Conservation (phyloP, 2,888 invertebrate species). For the Stictocephala bisonia region DNA sequence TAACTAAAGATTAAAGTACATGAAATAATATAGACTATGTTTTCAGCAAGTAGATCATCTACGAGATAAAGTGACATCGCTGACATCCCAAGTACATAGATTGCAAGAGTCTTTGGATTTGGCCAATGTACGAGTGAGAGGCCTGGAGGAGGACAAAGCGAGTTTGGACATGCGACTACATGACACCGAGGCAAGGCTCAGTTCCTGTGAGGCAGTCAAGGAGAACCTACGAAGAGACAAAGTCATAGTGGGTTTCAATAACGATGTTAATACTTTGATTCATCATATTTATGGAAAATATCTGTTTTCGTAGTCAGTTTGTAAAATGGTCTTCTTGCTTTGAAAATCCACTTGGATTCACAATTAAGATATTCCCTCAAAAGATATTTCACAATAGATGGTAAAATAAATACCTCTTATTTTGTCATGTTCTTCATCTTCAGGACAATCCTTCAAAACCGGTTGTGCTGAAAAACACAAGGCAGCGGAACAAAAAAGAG, state of each 20-base stretch:
- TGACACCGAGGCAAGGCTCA: conserved; percentile 83
- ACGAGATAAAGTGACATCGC: conserved; percentile 78
- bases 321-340: too few species aligned
- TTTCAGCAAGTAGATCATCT: conserved; percentile 79
- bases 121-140: conserved; percentile 72
- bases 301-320: too few species aligned
- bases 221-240: conserved; percentile 82
- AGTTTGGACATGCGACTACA: conserved; percentile 80
- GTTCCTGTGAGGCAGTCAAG: conserved; percentile 75
- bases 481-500: too few species aligned
- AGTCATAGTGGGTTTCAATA: conserved; percentile 71
- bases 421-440: too few species aligned
- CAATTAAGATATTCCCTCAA: too few species aligned
- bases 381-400: too few species aligned
- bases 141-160: conserved; percentile 80
- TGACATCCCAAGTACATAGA: conserved; percentile 78
- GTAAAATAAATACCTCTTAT: too few species aligned
- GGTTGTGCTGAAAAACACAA: too few species aligned
- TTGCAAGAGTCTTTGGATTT: conserved; percentile 74
- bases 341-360: not conserved
- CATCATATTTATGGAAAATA: too few species aligned
- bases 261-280: not conserved
- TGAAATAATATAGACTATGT: too few species aligned
- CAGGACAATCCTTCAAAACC: too few species aligned
- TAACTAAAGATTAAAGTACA: too few species aligned